These are phyloP conservation scores for Hydropsyche betteni DNA, from an alignment of 2,888 invertebrate genomes.

Conservation along the genomic window DNA sequence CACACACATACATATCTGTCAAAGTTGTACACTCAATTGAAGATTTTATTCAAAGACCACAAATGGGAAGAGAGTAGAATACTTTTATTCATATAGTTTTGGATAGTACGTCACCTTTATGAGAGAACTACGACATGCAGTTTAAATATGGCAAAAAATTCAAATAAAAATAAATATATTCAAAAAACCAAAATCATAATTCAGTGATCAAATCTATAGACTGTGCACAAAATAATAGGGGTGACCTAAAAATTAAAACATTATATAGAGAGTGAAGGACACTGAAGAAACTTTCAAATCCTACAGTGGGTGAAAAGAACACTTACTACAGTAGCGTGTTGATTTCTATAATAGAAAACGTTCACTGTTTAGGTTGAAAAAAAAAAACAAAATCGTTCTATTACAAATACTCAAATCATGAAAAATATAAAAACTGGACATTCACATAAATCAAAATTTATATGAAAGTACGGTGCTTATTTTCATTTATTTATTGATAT, in stretches of 20 bases:
- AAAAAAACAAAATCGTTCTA: slow-evolving; percentile 28
- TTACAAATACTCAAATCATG: too few species aligned
- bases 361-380: background rate
- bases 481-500: too few species aligned
- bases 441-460: too few species aligned
- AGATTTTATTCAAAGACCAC: slow-evolving; percentile 38
- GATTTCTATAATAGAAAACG: slow-evolving; percentile 9
- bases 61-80: slow-evolving; percentile 43
- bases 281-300: slow-evolving; percentile 46
- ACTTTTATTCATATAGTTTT: slow-evolving; percentile 64
- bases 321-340: slow-evolving; percentile 53
- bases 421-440: too few species aligned
- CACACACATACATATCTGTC: slow-evolving; percentile 50
- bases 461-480: too few species aligned
- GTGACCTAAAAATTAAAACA: slow-evolving; percentile 28
- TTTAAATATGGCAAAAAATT: slow-evolving; percentile 33
- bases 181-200: slow-evolving; percentile 11
- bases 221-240: slow-evolving; percentile 30
- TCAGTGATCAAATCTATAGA: slow-evolving; percentile 36
- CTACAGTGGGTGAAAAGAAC: slow-evolving; percentile 54
- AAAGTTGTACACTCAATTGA: slow-evolving; percentile 42
- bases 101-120: slow-evolving; percentile 78
- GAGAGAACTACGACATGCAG: slow-evolving; percentile 51
- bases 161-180: slow-evolving; percentile 30
- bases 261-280: slow-evolving; percentile 37